These are phyloP conservation scores for Gymnodraco acuticeps DNA, from an alignment of 2,797 vertebrate species.

Conservation along the genomic window DNA sequence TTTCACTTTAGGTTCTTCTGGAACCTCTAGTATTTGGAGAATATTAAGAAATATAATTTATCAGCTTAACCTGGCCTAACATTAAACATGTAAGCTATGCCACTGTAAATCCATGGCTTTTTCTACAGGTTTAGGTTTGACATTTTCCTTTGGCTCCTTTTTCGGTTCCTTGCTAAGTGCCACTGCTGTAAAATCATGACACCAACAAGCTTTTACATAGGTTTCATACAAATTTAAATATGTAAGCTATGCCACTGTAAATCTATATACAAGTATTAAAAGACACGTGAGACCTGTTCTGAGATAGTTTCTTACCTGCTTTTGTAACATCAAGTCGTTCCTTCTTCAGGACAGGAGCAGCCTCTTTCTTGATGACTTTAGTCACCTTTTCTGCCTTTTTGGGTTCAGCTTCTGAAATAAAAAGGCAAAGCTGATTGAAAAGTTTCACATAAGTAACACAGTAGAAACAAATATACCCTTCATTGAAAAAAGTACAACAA, in stretches of 20 bases:
- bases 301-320: constrained; percentile 27
- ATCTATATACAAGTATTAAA: constrained; percentile 1
- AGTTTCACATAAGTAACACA: background rate
- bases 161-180: background rate
- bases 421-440: background rate
- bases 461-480: background rate
- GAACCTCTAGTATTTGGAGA: constrained; percentile 13
- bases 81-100: background rate
- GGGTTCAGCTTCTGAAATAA: constrained; percentile 45
- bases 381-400: constrained; percentile 30
- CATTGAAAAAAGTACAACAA: background rate
- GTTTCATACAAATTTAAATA: background rate
- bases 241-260: background rate
- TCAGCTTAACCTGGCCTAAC: background rate
- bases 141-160: background rate
- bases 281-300: background rate
- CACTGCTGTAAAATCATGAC: background rate
- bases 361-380: constrained; percentile 35
- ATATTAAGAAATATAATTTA: constrained; percentile 3
- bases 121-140: background rate
- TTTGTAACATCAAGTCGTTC: constrained; percentile 55
- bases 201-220: background rate
- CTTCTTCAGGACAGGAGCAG: constrained; percentile 40
- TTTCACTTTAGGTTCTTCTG: constrained; percentile 32
- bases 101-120: background rate